Evolutionary conservation across 2,797 vertebrate species (phyloP).

Genomic region (Paramormyrops hopkinsi): DNA sequence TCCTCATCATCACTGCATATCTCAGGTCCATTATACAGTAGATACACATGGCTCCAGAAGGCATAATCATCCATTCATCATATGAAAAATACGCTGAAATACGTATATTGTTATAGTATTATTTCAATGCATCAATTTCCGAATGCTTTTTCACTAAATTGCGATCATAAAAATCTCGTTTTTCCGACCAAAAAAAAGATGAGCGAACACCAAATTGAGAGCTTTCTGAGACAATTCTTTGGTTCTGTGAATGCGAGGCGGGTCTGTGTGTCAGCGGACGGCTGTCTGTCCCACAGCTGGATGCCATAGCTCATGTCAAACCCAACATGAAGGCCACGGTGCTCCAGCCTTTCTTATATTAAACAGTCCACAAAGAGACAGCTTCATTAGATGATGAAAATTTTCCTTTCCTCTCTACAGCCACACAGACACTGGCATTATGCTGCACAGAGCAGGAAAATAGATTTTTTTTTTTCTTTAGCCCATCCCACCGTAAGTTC

Average conservation of each 20-base stretch:
- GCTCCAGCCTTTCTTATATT: background rate
- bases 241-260: background rate
- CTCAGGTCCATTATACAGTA: background rate
- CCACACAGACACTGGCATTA: background rate
- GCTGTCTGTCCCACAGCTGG: background rate
- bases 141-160: background rate
- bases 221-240: background rate
- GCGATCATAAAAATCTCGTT: background rate
- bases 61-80: background rate
- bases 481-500: background rate
- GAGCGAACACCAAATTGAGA: background rate
- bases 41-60: background rate
- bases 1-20: background rate
- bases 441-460: conserved; percentile 3
- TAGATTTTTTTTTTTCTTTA: background rate
- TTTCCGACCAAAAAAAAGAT: background rate
- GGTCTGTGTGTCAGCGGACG: background rate
- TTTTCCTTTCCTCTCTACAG: background rate
- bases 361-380: conserved; percentile 4
- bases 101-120: background rate
- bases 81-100: background rate
- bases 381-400: background rate
- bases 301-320: background rate
- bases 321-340: background rate
- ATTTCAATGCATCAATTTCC: background rate